phyloP scores from a whole-genome alignment of 1,140 invertebrate species.

The Pissodes strobi region DNA sequence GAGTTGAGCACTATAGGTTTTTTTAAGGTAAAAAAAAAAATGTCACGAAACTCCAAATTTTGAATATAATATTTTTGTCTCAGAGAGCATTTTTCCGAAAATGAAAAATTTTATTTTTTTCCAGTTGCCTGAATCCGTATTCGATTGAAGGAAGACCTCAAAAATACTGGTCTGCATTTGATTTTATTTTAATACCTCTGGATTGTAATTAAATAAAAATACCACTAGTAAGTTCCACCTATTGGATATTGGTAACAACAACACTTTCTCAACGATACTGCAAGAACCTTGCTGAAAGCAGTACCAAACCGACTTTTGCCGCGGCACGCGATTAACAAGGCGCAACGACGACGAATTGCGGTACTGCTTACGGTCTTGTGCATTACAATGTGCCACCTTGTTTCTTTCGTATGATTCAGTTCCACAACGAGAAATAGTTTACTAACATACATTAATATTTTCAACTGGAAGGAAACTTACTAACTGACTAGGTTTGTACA shows the following conservation, averaged over 20 bases:
- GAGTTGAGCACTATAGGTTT: too few species aligned
- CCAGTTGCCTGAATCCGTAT: not conserved
- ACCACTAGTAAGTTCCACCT: not conserved
- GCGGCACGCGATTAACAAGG: not conserved
- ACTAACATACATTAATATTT: too few species aligned
- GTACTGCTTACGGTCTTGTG: conserved; percentile 17
- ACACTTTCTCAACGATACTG: conserved; percentile 8
- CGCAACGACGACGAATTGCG: not conserved
- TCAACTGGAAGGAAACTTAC: too few species aligned
- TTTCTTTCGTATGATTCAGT: too few species aligned
- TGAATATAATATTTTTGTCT: not conserved
- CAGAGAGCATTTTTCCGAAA: too few species aligned
- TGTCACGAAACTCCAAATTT: not conserved
- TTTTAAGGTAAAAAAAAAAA: not conserved
- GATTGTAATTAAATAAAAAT: too few species aligned
- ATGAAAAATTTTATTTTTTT: not conserved
- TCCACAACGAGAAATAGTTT: too few species aligned
- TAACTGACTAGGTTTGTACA: too few species aligned
- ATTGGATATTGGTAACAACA: conserved; percentile 2
- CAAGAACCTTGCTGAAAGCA: conserved; percentile 21
- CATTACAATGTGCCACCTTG: not conserved
- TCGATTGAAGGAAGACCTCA: too few species aligned
- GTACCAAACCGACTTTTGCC: conserved; percentile 12
- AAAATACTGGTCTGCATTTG: too few species aligned
- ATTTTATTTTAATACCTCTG: too few species aligned